Evolutionary conservation across 2,113 vertebrate genomes (phyloP).

Genomic region (Festucalex cinctus): DNA sequence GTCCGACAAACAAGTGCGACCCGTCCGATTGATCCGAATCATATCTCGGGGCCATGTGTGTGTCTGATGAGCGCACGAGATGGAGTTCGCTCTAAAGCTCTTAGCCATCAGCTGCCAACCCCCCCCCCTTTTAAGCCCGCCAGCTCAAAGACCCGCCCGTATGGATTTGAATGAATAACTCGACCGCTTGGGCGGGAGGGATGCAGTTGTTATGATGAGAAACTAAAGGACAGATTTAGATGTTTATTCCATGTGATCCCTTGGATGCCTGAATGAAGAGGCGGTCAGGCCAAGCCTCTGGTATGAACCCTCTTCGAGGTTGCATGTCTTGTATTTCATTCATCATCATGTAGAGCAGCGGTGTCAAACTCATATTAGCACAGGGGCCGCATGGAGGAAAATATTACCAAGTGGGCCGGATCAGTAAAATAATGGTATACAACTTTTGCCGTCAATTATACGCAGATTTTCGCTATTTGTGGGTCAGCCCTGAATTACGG

Average conservation of each 20-base stretch:
- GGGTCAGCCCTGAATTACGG: no score
- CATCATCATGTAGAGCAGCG: no score
- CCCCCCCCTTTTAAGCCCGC: conserved; percentile 28
- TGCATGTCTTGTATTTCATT: conserved; percentile 21
- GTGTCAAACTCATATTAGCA: no score
- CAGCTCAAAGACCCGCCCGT: conserved; percentile 28
- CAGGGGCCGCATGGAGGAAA: no score
- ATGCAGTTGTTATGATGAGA: conserved; percentile 32
- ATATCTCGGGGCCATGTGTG: conserved; percentile 31
- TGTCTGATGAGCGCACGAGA: conserved; percentile 22
- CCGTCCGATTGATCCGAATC: conserved; percentile 45
- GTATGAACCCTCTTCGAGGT: conserved; percentile 12
- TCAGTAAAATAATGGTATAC: no score
- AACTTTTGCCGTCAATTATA: no score
- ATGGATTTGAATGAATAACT: conserved; percentile 30
- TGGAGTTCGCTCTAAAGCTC: conserved; percentile 40
- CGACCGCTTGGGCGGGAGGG: conserved; percentile 1
- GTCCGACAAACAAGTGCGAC: conserved; percentile 18
- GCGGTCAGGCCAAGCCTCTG: conserved; percentile 5
- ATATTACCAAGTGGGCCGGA: no score
- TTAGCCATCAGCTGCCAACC: conserved; percentile 23
- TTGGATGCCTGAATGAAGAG: conserved; percentile 22
- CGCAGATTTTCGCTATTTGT: no score
- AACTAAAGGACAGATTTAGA: conserved; percentile 29
- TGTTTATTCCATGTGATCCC: conserved; percentile 30